Conservation (phyloP, 2,888 invertebrate genomes). For the Chrysolina haemoptera region DNA sequence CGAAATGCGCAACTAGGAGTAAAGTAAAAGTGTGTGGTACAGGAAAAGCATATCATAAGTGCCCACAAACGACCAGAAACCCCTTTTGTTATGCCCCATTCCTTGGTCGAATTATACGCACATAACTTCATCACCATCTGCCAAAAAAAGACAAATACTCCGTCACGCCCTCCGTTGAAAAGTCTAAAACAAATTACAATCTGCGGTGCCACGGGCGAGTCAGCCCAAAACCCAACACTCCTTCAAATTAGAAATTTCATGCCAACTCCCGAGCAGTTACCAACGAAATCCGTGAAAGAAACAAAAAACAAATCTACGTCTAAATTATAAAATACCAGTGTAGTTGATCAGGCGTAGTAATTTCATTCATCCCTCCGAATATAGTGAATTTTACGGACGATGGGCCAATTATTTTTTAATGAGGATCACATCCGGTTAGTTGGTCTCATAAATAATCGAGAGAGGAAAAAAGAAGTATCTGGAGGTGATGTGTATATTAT, state of each 20-base stretch:
- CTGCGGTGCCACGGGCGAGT: not conserved
- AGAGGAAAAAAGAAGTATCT: slow-evolving; percentile 37
- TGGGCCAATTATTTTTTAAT: slow-evolving; percentile 55
- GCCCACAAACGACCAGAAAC: no score
- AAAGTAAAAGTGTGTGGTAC: no score
- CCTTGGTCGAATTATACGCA: no score
- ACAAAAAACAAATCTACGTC: slow-evolving; percentile 27
- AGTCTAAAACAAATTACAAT: not conserved
- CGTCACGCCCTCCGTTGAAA: not conserved
- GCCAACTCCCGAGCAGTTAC: slow-evolving; percentile 13
- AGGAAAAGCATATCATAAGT: no score
- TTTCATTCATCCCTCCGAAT: slow-evolving; percentile 45
- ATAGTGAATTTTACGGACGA: slow-evolving; percentile 45
- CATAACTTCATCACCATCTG: no score
- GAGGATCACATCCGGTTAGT: slow-evolving; percentile 55
- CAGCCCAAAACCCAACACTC: not conserved
- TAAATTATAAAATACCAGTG: slow-evolving; percentile 39
- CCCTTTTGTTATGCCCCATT: no score
- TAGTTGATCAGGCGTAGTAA: slow-evolving; percentile 41
- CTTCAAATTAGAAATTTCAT: slow-evolving; percentile 24
- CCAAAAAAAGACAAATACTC: not conserved
- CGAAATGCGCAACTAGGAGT: no score
- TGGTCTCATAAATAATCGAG: slow-evolving; percentile 27
- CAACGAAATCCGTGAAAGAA: slow-evolving; percentile 18
- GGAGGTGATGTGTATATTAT: slow-evolving; percentile 48